Percentiles rank a stretch among this genome's conserved stretches.
phyloP scores from a whole-genome alignment of 2,888 invertebrate species.

The Girardia tigrina region DNA sequence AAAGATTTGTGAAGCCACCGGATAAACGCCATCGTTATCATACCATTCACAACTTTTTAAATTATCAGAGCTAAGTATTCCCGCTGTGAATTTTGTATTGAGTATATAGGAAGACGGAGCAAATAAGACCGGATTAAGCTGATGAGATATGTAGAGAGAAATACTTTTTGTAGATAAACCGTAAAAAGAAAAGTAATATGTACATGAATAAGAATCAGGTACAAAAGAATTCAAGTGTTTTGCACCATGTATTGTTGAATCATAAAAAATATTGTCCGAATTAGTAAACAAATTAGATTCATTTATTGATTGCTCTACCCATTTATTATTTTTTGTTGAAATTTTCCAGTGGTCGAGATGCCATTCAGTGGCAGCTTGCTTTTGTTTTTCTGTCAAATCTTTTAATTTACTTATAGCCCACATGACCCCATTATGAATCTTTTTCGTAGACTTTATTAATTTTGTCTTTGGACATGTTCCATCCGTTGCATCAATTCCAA shows the following conservation, averaged over 20 bases:
- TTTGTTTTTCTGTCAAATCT: neutral
- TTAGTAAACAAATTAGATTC: slow-evolving; percentile 30
- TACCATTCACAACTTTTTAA: slow-evolving; percentile 28
- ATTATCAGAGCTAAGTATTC: neutral
- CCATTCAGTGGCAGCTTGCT: slow-evolving; percentile 25
- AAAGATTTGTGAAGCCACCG: slow-evolving; percentile 32
- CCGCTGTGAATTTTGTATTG: neutral
- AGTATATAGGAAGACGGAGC: slow-evolving; percentile 29
- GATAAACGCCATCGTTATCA: slow-evolving; percentile 35
- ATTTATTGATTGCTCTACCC: neutral
- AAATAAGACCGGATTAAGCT: slow-evolving; percentile 23
- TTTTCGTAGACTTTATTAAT: slow-evolving; percentile 29
- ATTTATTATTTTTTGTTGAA: neutral
- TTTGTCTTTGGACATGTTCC: slow-evolving; percentile 25
- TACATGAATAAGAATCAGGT: slow-evolving; percentile 24
- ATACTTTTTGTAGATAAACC: neutral
- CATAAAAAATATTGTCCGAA: slow-evolving; percentile 31
- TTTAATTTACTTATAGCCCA: slow-evolving; percentile 7
- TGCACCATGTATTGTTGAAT: slow-evolving; percentile 26
- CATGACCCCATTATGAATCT: neutral
- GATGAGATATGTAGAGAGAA: neutral
- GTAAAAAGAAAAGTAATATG: slow-evolving; percentile 32
- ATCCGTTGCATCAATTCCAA: slow-evolving; percentile 25
- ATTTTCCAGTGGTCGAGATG: slow-evolving; percentile 32
- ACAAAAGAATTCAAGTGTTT: slow-evolving; percentile 8